A percentile compares a stretch with the other conserved stretches of the same genome.
Conservation (phyloP, 2,113 vertebrate genomes). For the Antigone vipio region DNA sequence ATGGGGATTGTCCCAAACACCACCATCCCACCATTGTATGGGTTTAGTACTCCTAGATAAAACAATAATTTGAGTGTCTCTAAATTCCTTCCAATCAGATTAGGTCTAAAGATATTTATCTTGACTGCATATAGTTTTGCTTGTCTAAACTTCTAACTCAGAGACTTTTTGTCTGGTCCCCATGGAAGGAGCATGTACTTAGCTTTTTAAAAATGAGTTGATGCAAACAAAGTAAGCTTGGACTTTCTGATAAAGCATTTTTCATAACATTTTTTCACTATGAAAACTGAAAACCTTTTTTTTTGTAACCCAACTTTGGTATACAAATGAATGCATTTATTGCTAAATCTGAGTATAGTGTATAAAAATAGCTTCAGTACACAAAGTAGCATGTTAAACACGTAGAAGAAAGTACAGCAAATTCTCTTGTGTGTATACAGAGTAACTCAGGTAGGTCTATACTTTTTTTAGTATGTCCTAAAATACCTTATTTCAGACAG, state of each 20-base stretch:
- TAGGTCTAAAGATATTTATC: background rate
- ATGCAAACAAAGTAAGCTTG: background rate
- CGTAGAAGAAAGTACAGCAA: background rate
- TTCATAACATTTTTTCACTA: background rate
- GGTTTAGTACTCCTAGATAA: background rate
- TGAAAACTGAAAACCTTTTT: background rate
- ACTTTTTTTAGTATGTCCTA: background rate
- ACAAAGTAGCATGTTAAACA: background rate
- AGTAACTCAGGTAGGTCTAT: background rate
- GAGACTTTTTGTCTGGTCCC: background rate
- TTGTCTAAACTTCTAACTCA: background rate
- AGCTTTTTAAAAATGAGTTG: background rate
- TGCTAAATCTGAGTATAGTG: background rate
- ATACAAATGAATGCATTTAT: background rate
- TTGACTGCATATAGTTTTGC: background rate
- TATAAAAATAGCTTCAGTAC: background rate
- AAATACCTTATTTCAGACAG: background rate
- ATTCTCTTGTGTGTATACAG: background rate
- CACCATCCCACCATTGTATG: background rate
- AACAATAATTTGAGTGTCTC: background rate
- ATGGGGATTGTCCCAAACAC: background rate
- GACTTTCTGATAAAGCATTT: background rate
- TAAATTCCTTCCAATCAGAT: background rate
- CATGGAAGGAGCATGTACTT: background rate
- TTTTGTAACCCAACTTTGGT: background rate